Evolutionary conservation across 2,888 invertebrate genomes (phyloP), one percentile per base, ranked within the genome.

Genomic region (Ypsolopha scabrella): DNA sequence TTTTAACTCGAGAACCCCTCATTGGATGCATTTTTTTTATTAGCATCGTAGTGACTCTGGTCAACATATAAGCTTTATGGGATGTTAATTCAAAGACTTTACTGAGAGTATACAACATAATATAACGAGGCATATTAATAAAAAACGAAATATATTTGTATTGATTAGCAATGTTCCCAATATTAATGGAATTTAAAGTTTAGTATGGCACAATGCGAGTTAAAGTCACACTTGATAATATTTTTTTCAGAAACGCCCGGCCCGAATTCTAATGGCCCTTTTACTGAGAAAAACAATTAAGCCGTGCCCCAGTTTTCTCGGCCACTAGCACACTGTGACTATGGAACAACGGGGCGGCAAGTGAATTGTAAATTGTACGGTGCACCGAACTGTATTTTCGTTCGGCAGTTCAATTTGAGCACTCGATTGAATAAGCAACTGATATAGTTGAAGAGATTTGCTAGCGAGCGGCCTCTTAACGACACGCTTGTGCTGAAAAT

Each of bases 391-490:
- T 74, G 75, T 70, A 75, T 75, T 73, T 75, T 76, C 70, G 64
- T 59, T 59, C 60, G 58, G 45, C 51, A 37, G 48, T 13, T 48
- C 38, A 48, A 48, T 48, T 48, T 48, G 48, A 39, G n/a, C 48
- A 13, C 14, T 61, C 71, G 70, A 78, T 78, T 75, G 76, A 77
- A 75, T 79, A 80, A 79, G 76, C 79, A 77, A 78, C 72, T 75
- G 77, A 24, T 24, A 79, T 78, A 76, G 70, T 60, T 66, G 58
- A 58, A 59, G 64, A 64, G 24, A 24, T 63, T 64, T 62, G 66
- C 39, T n/a, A 2, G 9, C 39, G 39, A 39, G 39, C 24, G 24
- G 24, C 24, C 24, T 24, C 24, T 24, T 24, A 24, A 24, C 4
- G 24, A 24, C 24, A 24, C 24, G 4, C 4, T 24, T 24, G 24